Percentiles rank a stretch among this genome's conserved stretches.
Evolutionary conservation across 2,797 vertebrate species (phyloP).

Genomic region (Chlorospingus semifuscus): DNA sequence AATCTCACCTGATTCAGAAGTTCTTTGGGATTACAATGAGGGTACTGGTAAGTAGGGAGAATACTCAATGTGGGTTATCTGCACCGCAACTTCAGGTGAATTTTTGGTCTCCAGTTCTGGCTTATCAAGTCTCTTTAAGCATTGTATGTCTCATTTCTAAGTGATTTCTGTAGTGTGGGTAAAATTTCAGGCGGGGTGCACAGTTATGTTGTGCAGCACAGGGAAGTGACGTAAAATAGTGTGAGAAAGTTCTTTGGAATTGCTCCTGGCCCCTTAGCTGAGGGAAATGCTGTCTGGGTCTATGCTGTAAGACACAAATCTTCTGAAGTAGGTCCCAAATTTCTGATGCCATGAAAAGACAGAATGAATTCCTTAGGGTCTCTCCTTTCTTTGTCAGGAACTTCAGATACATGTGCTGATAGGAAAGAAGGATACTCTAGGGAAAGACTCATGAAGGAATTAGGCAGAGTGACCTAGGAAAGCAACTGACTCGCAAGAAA

Average conservation of each 20-base stretch:
- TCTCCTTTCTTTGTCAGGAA: not conserved
- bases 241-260: not conserved
- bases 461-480: not conserved
- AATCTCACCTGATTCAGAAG: not conserved
- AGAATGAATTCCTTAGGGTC: not conserved
- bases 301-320: not conserved
- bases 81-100: not conserved
- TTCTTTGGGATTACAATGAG: not conserved
- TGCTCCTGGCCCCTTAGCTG: not conserved
- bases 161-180: not conserved
- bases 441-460: not conserved
- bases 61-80: not conserved
- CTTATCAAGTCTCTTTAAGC: not conserved
- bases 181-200: accelerated
- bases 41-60: not conserved
- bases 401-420: not conserved
- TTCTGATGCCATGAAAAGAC: not conserved
- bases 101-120: not conserved
- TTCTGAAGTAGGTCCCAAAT: not conserved
- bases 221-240: accelerated
- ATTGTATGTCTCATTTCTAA: not conserved
- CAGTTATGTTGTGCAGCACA: accelerated
- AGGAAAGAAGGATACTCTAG: not conserved
- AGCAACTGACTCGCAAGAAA: not conserved
- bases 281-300: not conserved